A percentile compares a stretch with the other conserved stretches of the same genome.
Evolutionary conservation across 2,888 invertebrate species (phyloP).

Genomic region (Apotomis betuletana): DNA sequence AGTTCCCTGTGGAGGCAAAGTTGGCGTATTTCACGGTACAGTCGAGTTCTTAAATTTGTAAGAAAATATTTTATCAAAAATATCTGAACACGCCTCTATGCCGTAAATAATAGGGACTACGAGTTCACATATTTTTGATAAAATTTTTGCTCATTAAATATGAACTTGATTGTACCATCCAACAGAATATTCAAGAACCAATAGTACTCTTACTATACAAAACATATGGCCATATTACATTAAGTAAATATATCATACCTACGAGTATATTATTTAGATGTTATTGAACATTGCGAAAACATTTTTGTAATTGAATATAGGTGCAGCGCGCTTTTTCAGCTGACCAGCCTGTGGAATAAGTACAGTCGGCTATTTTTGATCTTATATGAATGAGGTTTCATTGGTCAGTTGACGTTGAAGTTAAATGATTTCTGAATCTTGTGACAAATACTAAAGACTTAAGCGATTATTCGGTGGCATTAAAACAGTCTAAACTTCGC

Average conservation of each 20-base stretch:
- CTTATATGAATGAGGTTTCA: no score
- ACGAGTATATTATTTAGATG: neutral
- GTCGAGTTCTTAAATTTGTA: no score
- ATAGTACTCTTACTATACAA: slow-evolving; percentile 22
- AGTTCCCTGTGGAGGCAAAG: no score
- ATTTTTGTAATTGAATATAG: neutral
- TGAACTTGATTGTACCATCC: neutral
- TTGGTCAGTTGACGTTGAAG: no score
- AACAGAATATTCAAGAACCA: slow-evolving; percentile 17
- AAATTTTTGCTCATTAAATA: no score
- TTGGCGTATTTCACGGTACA: no score
- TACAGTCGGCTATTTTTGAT: slow-evolving; percentile 22
- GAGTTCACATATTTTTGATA: no score
- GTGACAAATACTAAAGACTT: slow-evolving; percentile 1
- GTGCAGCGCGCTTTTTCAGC: slow-evolving; percentile 3
- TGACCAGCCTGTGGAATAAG: slow-evolving; percentile 6
- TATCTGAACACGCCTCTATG: no score
- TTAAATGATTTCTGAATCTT: neutral
- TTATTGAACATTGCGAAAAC: neutral
- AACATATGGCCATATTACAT: slow-evolving; percentile 32
- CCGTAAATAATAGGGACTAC: no score
- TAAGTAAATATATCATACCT: no score
- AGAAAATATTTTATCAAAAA: no score
- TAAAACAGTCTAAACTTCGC: slow-evolving; percentile 20
- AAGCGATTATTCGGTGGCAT: slow-evolving; percentile 33